Evolutionary conservation across 2,113 vertebrate species (phyloP).

Genomic region (Nesoenas mayeri): DNA sequence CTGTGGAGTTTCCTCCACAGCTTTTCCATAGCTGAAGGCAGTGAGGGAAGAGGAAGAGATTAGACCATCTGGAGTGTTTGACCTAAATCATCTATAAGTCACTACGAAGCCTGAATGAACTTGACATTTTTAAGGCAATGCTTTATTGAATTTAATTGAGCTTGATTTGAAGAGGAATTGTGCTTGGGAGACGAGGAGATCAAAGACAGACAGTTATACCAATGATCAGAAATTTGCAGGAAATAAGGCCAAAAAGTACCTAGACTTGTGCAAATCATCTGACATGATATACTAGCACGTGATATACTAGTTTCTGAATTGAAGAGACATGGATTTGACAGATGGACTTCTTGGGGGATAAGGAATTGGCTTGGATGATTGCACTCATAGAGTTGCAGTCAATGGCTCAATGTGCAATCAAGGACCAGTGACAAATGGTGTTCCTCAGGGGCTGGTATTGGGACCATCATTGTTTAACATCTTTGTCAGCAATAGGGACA

Average conservation of each 20-base stretch:
- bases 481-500: too few relatives aligned
- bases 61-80: neutral
- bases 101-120: neutral
- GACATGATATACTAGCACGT: too few relatives aligned
- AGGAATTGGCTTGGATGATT: too few relatives aligned
- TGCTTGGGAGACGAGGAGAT: neutral
- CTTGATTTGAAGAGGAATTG: neutral
- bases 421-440: too few relatives aligned
- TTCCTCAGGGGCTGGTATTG: too few relatives aligned
- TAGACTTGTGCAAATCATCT: too few relatives aligned
- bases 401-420: too few relatives aligned
- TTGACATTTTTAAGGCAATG: neutral
- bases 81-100: neutral
- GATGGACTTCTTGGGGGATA: too few relatives aligned
- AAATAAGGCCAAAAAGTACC: neutral
- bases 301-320: too few relatives aligned
- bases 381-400: too few relatives aligned
- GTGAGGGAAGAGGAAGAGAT: neutral
- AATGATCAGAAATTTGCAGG: neutral
- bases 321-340: too few relatives aligned
- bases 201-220: neutral
- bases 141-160: neutral
- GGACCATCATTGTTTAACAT: too few relatives aligned
- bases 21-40: neutral
- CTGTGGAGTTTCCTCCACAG: neutral